phyloP scores from a whole-genome alignment of 1,140 invertebrate species.

The Drosophila ironensis region DNA sequence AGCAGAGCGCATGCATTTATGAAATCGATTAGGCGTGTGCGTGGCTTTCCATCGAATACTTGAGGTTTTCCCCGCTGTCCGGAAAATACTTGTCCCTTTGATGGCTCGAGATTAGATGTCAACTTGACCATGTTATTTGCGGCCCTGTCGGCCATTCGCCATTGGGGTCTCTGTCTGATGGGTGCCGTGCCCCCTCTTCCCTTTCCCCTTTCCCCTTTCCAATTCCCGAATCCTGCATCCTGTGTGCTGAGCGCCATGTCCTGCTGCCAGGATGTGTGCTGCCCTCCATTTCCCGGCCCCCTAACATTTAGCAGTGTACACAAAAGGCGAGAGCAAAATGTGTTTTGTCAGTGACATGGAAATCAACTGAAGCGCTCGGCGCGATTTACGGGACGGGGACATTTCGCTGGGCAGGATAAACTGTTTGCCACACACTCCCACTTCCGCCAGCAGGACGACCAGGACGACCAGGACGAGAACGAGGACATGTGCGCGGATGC shows the following conservation, averaged over 20 bases:
- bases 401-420: conserved; percentile 32
- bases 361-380: conserved; percentile 65
- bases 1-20: background rate
- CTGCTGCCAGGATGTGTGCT: background rate
- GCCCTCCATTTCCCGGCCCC: background rate
- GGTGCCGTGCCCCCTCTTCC: background rate
- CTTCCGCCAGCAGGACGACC: conserved; percentile 11
- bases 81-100: background rate
- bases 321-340: conserved; percentile 55
- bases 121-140: conserved; percentile 19
- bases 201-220: background rate
- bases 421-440: conserved; percentile 12
- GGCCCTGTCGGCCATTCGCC: background rate
- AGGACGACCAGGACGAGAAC: background rate
- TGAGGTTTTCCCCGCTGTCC: no score
- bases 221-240: background rate
- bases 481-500: background rate
- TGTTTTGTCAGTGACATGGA: conserved; percentile 73
- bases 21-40: background rate
- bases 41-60: background rate
- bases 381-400: conserved; percentile 52
- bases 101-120: conserved; percentile 27
- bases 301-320: conserved; percentile 52
- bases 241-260: background rate
- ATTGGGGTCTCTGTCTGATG: background rate